Percentiles rank a stretch among this genome's conserved stretches.
phyloP scores from a whole-genome alignment of 1,140 invertebrate species.

The Marisa cornuarietis region DNA sequence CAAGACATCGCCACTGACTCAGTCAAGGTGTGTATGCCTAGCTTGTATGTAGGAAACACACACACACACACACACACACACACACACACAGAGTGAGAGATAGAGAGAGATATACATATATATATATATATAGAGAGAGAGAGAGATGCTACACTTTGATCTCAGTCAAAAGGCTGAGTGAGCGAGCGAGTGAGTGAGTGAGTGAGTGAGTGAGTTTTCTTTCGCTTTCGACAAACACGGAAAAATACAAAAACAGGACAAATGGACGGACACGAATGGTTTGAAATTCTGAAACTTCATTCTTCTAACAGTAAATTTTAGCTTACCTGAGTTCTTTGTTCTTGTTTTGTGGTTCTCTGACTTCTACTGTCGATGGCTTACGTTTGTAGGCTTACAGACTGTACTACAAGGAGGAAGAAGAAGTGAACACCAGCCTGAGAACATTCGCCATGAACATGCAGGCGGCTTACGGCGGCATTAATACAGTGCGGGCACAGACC shows the following conservation, averaged over 20 bases:
- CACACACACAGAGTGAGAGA: too few species aligned
- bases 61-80: too few species aligned
- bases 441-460: conserved; percentile 57
- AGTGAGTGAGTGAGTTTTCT: too few species aligned
- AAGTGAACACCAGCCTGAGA: conserved; percentile 55
- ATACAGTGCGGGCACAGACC: conserved; percentile 50
- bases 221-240: too few species aligned
- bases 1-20: conserved; percentile 55
- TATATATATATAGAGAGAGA: not conserved
- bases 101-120: too few species aligned
- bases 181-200: too few species aligned
- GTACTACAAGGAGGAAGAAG: conserved; percentile 49
- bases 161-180: not conserved
- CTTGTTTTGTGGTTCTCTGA: too few species aligned
- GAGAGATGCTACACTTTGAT: too few species aligned
- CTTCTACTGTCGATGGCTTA: too few species aligned
- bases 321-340: not conserved
- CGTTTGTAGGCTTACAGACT: conserved; percentile 48
- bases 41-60: not conserved
- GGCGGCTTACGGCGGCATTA: conserved; percentile 52
- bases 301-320: not conserved
- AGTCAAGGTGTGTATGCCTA: conserved; percentile 48
- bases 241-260: too few species aligned
- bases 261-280: not conserved
- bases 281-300: not conserved